phyloP scores from a whole-genome alignment of 2,888 invertebrate genomes.

The Synergus japonicus region DNA sequence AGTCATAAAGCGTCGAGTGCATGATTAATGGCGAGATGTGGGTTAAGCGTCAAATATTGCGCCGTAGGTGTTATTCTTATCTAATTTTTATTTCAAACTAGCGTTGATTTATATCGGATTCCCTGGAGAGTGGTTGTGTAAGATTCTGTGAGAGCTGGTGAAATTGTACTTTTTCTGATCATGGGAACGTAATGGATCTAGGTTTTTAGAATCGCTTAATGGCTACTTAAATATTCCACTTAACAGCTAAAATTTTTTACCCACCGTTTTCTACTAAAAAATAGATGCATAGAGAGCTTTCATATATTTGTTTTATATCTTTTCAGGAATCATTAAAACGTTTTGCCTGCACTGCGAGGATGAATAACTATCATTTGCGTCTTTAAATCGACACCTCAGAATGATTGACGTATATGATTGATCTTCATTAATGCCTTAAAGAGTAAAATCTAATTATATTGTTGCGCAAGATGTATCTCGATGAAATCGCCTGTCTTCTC shows the following conservation, averaged over 20 bases:
- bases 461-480: not conserved
- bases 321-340: not conserved
- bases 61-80: slow-evolving; percentile 36
- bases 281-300: too few species aligned
- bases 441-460: not conserved
- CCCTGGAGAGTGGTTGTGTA: not conserved
- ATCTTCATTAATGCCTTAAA: slow-evolving; percentile 1
- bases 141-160: not conserved
- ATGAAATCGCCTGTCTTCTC: slow-evolving; percentile 15
- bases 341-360: not conserved
- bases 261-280: too few species aligned
- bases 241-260: too few species aligned
- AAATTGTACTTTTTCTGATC: not conserved
- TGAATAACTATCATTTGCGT: not conserved
- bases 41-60: slow-evolving; percentile 32
- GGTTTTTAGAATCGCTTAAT: not conserved
- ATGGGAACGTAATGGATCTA: not conserved
- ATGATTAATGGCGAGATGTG: slow-evolving; percentile 37
- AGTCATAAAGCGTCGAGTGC: slow-evolving; percentile 7
- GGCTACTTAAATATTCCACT: not conserved
- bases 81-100: slow-evolving; percentile 19
- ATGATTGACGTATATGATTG: not conserved
- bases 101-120: slow-evolving; percentile 27
- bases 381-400: not conserved
- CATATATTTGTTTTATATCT: not conserved